Base-by-base conservation (phyloP, 1,140 invertebrate species). In the Hyles vespertilio region DNA sequence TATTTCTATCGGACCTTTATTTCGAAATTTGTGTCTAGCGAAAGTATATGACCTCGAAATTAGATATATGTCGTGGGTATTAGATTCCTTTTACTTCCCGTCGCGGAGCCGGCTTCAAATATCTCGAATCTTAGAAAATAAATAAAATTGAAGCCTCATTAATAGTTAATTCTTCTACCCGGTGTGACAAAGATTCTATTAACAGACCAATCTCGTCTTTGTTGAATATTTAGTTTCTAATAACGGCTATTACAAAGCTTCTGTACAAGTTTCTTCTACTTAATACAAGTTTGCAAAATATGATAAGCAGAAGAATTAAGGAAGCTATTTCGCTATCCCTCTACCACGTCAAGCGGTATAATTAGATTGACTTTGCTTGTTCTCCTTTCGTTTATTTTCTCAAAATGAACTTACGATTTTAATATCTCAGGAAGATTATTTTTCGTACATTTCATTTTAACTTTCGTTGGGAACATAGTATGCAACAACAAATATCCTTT, bases 241-340 rank as follows among this genome's bases (percentile, higher is more conserved):
- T 40, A 40, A 40, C 36, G 8, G 7, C 33, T 11, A 47, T 47
- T 56, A 47, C 9, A 56, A 46, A 47, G 54, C 45, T 56, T 56
- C 34, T 48, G 32, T 33, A 3, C 10, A 56, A 34, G 44, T 47
- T 48, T 47, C 45, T 48, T 32, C 46, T 34, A 46, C 45, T 47
- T 48, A 64, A 64, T 64, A 58, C 47, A 60, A 67, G 44, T 63
- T 64, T 51, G 33, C 47, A 61, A 61, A 69, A 58, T 55, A 55
- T 56, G 64, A 65, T 61, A 68, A 72, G 50, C 50, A 60, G 56
- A 52, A 68, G 65, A 74, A 65, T 72, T 71, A 70, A 67, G 65
- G 62, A 74, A 76, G 70, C 71, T 67, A 78, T 80, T 80, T 74
- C 67, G 71, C 70, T 70, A 64, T 68, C 70, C 68, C 69, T 71